Percentiles rank a stretch among this genome's conserved stretches.
Evolutionary conservation across 2,113 vertebrate genomes (phyloP).

Genomic region (Eurystomus gularis): DNA sequence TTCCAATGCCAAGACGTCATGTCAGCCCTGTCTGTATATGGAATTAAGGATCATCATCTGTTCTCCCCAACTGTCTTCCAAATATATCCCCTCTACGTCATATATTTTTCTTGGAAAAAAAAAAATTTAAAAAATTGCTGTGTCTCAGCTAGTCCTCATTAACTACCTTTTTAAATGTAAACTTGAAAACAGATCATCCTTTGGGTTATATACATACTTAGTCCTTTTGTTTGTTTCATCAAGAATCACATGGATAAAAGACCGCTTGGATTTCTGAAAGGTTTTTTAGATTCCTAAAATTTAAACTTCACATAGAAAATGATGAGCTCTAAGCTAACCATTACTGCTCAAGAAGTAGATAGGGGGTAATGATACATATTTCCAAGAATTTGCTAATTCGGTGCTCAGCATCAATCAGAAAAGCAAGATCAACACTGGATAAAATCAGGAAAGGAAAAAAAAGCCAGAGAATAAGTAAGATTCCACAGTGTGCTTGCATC

Average conservation of each 20-base stretch:
- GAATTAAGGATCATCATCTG: neutral
- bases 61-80: neutral
- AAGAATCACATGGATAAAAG: neutral
- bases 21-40: neutral
- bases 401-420: neutral
- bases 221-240: neutral
- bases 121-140: neutral
- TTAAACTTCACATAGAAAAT: neutral
- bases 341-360: neutral
- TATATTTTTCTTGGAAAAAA: neutral
- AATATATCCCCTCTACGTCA: neutral
- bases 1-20: neutral
- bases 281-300: neutral
- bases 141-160: neutral
- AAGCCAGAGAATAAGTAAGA: neutral
- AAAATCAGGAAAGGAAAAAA: neutral
- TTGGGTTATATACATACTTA: neutral
- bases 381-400: neutral
- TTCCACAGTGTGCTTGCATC: neutral
- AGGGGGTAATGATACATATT: neutral
- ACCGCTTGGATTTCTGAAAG: neutral
- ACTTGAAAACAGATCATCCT: neutral
- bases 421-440: neutral
- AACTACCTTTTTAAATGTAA: neutral
- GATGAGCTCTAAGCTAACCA: neutral